These are phyloP conservation scores for Drepana falcataria DNA, from an alignment of 2,888 invertebrate genomes.

Conservation along the genomic window DNA sequence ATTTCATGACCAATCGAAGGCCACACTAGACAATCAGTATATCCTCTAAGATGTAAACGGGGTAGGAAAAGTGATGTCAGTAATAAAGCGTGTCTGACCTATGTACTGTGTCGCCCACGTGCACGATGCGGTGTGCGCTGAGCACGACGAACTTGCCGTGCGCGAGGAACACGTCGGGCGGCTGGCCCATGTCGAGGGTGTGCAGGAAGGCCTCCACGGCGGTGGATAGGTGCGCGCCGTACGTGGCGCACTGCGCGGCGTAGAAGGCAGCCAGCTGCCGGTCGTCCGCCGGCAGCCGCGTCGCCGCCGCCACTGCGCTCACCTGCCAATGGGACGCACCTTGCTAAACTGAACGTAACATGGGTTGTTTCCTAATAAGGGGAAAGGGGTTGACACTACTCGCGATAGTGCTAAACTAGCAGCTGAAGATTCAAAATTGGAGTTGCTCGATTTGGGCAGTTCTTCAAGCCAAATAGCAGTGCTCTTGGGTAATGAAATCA, in stretches of 20 bases:
- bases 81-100: constrained; percentile 32
- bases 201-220: constrained; percentile 95
- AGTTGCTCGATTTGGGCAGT: too few species aligned
- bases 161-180: constrained; percentile 94
- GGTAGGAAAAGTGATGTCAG: too few species aligned
- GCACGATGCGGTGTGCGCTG: constrained; percentile 94
- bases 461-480: too few species aligned
- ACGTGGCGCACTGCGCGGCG: constrained; percentile 90
- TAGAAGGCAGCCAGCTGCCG: constrained; percentile 92
- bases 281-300: constrained; percentile 85
- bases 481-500: too few species aligned
- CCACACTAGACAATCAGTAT: too few species aligned
- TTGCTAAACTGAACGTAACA: too few species aligned
- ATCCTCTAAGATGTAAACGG: too few species aligned
- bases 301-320: constrained; percentile 73
- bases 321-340: constrained; percentile 32
- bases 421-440: too few species aligned
- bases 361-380: too few species aligned
- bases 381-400: too few species aligned
- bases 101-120: constrained; percentile 96
- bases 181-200: constrained; percentile 94
- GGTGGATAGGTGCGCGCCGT: constrained; percentile 89
- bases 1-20: too few species aligned
- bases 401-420: too few species aligned
- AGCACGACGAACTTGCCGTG: constrained; percentile 96